Evolutionary conservation across 2,113 vertebrate genomes (phyloP), one percentile per base, ranked within the genome.

Genomic region (Chaetodon auriga): DNA sequence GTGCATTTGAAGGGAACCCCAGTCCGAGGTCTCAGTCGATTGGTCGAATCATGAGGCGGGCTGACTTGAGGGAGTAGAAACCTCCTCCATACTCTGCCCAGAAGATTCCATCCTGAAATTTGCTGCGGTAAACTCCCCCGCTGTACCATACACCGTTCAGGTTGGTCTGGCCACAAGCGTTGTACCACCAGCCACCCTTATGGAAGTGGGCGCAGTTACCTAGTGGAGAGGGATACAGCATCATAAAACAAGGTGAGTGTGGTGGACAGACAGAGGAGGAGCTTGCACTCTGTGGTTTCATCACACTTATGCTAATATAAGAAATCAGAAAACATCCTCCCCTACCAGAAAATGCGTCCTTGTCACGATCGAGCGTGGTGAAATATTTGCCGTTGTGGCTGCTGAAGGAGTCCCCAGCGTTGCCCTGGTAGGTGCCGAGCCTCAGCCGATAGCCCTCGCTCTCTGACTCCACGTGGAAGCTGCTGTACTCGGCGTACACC

Each of bases 161-260:
- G 92, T 99, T 99, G 9, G 98, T 99, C 88, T 99, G 98, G 23
- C 98, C 98, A 0, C 98, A 99, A 0, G 98, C 97, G 0, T 99
- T 99, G 94, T 99, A 99, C 98, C 98, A 99, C 98, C 98, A 99
- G 60, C 98, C 98, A 0, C 98, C 98, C 92, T 99, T 99, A 85
- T 99, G 98, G 88, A 99, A 99, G 83, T 99, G 98, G 18, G 98
- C 98, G 0, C 98, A 99, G 93, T 99, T 99, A 68, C 98, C 98
- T 99, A 89, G 19, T 48, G 43, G 68, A 78, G 35, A 68, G 19
- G 9, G 74, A 64, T 7, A 7, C 48, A 57, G 35, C 2, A 15
- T 45, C 30, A 55, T 53, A 18, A 64, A 73, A 65, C 13, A 43
- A 65, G 21, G 76, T 62, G 41, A 63, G 38, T 30, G 14, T 14